These are phyloP conservation scores for Melanotaenia pygmaea DNA, from an alignment of 2,797 vertebrate genomes.

Conservation along the genomic window DNA sequence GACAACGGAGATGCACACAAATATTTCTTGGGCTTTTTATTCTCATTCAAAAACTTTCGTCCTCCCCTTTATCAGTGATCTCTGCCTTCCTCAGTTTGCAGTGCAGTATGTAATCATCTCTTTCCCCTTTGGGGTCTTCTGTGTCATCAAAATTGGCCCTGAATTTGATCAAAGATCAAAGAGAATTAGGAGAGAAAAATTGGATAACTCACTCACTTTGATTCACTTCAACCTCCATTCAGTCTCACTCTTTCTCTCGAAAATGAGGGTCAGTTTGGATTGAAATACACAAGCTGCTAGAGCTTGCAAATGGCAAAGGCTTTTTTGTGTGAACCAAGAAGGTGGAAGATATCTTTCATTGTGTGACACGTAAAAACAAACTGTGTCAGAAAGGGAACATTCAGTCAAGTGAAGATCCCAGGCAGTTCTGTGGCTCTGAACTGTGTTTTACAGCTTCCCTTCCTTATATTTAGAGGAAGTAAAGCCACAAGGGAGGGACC, in stretches of 20 bases:
- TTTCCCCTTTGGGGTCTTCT: slow-evolving; percentile 25
- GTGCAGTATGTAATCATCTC: slow-evolving; percentile 12
- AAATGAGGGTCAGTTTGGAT: slow-evolving; percentile 34
- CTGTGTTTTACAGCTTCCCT: slow-evolving; percentile 16
- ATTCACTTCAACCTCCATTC: slow-evolving; percentile 28
- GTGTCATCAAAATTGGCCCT: slow-evolving; percentile 27
- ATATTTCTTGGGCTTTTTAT: slow-evolving; percentile 3
- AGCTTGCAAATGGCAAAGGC: slow-evolving; percentile 14
- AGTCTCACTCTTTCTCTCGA: slow-evolving; percentile 22
- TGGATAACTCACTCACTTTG: slow-evolving; percentile 25
- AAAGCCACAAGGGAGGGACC: slow-evolving; percentile 52
- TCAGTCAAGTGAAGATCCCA: slow-evolving; percentile 32
- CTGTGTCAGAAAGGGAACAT: slow-evolving; percentile 39
- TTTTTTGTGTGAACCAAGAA: slow-evolving; percentile 34
- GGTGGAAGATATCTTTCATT: slow-evolving; percentile 30
- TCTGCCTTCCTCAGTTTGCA: slow-evolving; percentile 18
- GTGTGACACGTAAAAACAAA: slow-evolving; percentile 33
- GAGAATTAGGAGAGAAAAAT: neutral
- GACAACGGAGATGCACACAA: neutral
- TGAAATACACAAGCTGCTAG: slow-evolving; percentile 33
- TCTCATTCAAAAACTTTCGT: neutral
- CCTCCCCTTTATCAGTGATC: slow-evolving; percentile 5
- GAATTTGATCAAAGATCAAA: slow-evolving; percentile 39
- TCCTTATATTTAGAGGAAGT: slow-evolving; percentile 37
- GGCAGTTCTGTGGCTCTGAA: slow-evolving; percentile 29